Conservation (phyloP, 2,797 vertebrate species). For the Eleutherodactylus coqui region DNA sequence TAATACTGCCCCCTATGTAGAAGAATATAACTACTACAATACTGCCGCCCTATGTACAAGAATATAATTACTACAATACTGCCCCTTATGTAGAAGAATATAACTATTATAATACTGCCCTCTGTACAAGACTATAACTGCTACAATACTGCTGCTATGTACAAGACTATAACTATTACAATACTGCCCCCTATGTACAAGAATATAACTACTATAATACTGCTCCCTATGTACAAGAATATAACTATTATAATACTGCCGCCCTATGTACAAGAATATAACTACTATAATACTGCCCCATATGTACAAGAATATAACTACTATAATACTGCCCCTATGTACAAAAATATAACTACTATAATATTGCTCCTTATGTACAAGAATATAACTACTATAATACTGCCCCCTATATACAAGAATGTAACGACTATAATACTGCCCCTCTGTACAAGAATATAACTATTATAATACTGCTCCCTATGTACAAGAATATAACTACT, state of each 20-base stretch:
- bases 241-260: not conserved
- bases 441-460: not conserved
- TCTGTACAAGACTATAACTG: too few species aligned
- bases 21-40: not conserved
- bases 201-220: constrained; percentile 4
- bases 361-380: not conserved
- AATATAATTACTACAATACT: not conserved
- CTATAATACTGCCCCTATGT: not conserved
- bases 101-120: too few species aligned
- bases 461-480: not conserved
- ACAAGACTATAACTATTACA: not conserved
- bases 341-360: not conserved
- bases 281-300: not conserved
- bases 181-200: not conserved
- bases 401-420: not conserved
- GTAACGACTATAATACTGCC: not conserved
- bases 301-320: not conserved
- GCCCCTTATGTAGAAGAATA: too few species aligned
- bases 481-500: not conserved
- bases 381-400: too few species aligned
- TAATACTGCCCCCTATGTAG: not conserved
- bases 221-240: not conserved
- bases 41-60: not conserved
- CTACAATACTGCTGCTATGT: too few species aligned
- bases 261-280: constrained; percentile 3